A percentile compares a stretch with the other conserved stretches of the same genome.
phyloP scores from a whole-genome alignment of 2,797 vertebrate genomes.

The Syngnathus acus region DNA sequence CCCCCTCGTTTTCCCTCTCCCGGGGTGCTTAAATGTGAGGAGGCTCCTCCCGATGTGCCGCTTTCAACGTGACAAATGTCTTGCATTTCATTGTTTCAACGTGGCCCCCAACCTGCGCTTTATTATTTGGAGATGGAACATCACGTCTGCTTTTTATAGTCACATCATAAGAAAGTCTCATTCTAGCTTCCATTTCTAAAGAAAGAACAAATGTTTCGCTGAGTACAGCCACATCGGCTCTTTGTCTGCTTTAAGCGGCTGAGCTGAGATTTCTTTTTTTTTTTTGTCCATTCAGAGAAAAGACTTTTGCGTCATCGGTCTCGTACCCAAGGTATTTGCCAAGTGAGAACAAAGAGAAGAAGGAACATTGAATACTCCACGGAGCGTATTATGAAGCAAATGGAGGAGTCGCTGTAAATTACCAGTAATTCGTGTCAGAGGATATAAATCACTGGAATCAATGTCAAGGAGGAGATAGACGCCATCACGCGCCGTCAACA shows the following conservation, averaged over 20 bases:
- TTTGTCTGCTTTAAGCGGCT: not conserved
- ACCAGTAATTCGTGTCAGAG: conserved; percentile 59
- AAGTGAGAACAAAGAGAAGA: conserved; percentile 15
- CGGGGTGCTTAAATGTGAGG: not conserved
- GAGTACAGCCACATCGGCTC: not conserved
- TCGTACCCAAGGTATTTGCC: not conserved
- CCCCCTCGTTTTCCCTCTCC: not conserved
- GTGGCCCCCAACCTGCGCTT: not conserved
- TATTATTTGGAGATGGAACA: not conserved
- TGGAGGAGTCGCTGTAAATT: conserved; percentile 54
- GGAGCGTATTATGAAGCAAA: conserved; percentile 57
- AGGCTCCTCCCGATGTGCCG: not conserved
- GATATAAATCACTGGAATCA: conserved; percentile 61
- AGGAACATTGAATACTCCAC: conserved; percentile 56
- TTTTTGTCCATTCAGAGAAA: too few relatives aligned
- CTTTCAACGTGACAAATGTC: not conserved
- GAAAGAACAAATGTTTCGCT: not conserved
- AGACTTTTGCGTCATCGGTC: not conserved
- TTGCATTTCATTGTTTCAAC: not conserved
- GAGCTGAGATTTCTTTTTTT: not conserved
- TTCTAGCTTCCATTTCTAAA: not conserved
- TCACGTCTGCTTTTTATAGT: not conserved
- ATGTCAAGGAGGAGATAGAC: conserved; percentile 48
- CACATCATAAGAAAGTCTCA: not conserved
- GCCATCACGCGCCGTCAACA: conserved; percentile 39